Base-by-base conservation (phyloP, 1,140 invertebrate species). In the Harpegnathos saltator region DNA sequence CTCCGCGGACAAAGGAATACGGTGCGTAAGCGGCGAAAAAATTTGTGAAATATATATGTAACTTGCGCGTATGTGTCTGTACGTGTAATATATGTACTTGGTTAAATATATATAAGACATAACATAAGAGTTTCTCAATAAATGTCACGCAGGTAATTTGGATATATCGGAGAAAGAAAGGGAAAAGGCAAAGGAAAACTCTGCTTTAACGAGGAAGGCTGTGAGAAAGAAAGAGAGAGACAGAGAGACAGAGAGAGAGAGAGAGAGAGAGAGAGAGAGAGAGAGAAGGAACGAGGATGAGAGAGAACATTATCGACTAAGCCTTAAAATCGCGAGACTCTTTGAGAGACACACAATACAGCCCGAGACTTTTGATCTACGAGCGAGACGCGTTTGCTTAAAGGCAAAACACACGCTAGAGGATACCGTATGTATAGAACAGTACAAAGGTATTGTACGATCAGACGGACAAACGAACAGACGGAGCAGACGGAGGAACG, bases 251-350 rank as follows among this genome's bases (percentile, higher is more conserved):
- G 24, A 52, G n/a, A 48, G 1, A 59, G 17, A 12, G 54, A 50
- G 5, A 48, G 0, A 7, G 26, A 22, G 0, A 7, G 26, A 22
- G 9, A 58, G 1, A 50, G 56, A 12, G 22, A 48, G 0, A 52
- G 9, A 84, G 44, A 44, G 38, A 29, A 29, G 26, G 48, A 48
- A 62, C 44, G 19, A 33, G 58, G n/a, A 48, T 15, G 1, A 59
- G 17, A 12, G 54, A 50, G 5, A 48, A 84, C 9, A 33, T 75
- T 77, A 86, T 83, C 65, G 85, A 83, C 83, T 78, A 66, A 86
- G 24, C 50, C 65, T 26, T 24, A 33, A 56, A 80, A 80, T 80
- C 44, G 50, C 50, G 73, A 59, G 17, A 19, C 26, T 48, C 80
- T 87, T 83, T 63, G 81, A 83, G n/a, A 50, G 38, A 54, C 12